phyloP scores from a whole-genome alignment of 1,140 invertebrate genomes.

The Brachionus koreanus region DNA sequence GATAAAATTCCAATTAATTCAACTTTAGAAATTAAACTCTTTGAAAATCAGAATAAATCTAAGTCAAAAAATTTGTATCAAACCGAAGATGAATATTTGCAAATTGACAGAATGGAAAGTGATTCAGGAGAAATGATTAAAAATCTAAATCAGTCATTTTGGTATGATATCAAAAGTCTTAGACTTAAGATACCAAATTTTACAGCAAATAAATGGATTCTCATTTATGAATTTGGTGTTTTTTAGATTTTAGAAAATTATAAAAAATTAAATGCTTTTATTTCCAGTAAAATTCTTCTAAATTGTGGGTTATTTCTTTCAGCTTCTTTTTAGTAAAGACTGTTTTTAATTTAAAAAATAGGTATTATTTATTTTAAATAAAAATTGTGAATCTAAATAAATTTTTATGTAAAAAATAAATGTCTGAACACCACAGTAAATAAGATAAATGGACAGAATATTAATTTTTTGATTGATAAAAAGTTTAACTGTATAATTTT shows the following conservation, averaged over 20 bases:
- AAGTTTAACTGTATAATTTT: too few relatives aligned
- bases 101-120: not conserved
- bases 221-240: conserved; percentile 20
- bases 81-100: not conserved
- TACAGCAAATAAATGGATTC: conserved; percentile 6
- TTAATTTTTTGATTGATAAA: too few relatives aligned
- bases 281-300: too few relatives aligned
- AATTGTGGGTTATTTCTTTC: too few relatives aligned
- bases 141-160: not conserved
- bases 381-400: too few relatives aligned
- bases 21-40: not conserved
- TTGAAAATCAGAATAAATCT: not conserved
- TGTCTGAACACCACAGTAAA: too few relatives aligned
- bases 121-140: not conserved
- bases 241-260: not conserved
- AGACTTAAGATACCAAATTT: not conserved
- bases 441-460: too few relatives aligned
- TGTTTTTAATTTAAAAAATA: too few relatives aligned
- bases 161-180: not conserved
- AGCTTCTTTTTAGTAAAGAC: too few relatives aligned
- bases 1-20: conserved; percentile 16
- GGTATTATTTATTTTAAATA: too few relatives aligned
- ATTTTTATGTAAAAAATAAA: too few relatives aligned
- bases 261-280: too few relatives aligned
- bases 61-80: not conserved